Evolutionary conservation across 2,888 invertebrate species (phyloP).

Genomic region (Bedellia somnulentella): DNA sequence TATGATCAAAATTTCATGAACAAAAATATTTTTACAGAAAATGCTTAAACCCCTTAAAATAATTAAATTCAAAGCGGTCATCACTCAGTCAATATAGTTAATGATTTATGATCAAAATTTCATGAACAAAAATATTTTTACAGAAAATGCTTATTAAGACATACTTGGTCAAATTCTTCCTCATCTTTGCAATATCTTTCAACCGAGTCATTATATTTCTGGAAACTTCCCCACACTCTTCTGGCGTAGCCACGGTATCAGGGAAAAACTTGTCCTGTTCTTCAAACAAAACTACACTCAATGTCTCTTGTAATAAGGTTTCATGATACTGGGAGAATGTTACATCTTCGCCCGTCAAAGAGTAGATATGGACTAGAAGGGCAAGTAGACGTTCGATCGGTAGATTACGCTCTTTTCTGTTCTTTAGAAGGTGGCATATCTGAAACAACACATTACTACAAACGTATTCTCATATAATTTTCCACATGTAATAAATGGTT

Average conservation of each 20-base stretch:
- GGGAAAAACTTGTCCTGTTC: constrained; percentile 38
- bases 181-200: constrained; percentile 37
- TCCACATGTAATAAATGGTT: too few relatives aligned
- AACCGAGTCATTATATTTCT: constrained; percentile 25
- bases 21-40: too few relatives aligned
- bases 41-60: too few relatives aligned
- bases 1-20: too few relatives aligned
- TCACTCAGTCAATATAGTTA: too few relatives aligned
- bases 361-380: constrained; percentile 63
- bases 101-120: too few relatives aligned
- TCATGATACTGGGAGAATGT: constrained; percentile 55
- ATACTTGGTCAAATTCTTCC: constrained; percentile 34
- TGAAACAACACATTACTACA: too few relatives aligned
- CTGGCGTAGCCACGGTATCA: constrained; percentile 21
- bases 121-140: too few relatives aligned
- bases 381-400: constrained; percentile 61
- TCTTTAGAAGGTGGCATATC: constrained; percentile 61
- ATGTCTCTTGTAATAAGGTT: constrained; percentile 37
- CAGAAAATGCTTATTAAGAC: too few relatives aligned
- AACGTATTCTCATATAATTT: too few relatives aligned
- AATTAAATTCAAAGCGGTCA: too few relatives aligned
- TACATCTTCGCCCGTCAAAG: constrained; percentile 61
- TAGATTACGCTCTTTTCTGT: constrained; percentile 50
- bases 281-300: constrained; percentile 60
- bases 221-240: constrained; percentile 26